Conservation (phyloP, 2,113 vertebrate genomes). For the Sminthopsis crassicaudata region DNA sequence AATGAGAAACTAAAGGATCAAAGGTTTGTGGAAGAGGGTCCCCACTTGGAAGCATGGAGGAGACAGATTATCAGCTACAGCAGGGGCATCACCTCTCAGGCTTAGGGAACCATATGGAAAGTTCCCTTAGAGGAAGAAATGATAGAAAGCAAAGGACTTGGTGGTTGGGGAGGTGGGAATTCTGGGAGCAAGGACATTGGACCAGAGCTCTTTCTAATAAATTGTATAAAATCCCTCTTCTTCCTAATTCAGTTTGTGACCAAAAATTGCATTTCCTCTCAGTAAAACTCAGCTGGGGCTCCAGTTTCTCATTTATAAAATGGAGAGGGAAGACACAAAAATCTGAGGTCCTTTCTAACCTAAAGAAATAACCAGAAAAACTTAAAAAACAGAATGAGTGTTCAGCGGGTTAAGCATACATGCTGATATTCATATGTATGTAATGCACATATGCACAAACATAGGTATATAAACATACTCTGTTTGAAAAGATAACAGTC, state of each 20-base stretch:
- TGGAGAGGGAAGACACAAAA: background rate
- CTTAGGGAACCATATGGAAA: background rate
- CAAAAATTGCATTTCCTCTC: background rate
- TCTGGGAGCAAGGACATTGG: background rate
- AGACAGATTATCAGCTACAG: background rate
- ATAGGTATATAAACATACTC: background rate
- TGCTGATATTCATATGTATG: background rate
- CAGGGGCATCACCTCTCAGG: background rate
- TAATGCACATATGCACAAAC: background rate
- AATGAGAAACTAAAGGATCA: background rate
- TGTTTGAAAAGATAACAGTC: conserved; percentile 31
- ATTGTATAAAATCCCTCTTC: background rate
- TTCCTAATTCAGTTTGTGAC: background rate
- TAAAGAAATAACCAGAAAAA: background rate
- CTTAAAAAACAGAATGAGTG: background rate
- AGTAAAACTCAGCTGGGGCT: background rate
- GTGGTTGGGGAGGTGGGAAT: background rate
- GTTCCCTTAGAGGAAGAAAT: background rate
- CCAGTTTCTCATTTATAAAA: background rate
- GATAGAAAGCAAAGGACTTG: background rate
- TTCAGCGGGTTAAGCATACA: background rate
- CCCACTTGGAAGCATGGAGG: background rate
- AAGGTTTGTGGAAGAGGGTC: background rate
- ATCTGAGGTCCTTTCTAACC: background rate
- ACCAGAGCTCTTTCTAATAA: background rate